Evolutionary conservation across 2,113 vertebrate species (phyloP).

Genomic region (Cyphomyrus discorhynchus): DNA sequence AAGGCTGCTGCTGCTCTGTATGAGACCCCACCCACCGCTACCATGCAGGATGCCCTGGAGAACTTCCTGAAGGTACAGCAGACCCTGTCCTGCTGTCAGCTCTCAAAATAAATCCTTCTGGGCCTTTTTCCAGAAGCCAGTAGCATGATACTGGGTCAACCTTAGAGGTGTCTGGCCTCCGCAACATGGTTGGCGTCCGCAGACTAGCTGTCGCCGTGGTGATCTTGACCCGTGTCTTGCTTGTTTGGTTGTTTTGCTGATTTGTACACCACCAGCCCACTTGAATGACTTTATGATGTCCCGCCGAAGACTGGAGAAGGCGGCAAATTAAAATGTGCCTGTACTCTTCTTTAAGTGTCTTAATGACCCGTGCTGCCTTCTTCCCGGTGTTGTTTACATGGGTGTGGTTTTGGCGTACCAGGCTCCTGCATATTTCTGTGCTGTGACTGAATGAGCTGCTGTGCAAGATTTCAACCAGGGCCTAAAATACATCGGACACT

Average conservation of each 20-base stretch:
- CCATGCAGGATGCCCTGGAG: conserved; percentile 75
- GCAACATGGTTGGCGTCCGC: neutral
- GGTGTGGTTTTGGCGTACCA: neutral
- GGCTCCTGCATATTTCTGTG: neutral
- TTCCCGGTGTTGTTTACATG: neutral
- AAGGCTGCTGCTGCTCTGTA: conserved; percentile 76
- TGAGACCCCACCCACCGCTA: conserved; percentile 64
- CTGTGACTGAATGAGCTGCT: neutral
- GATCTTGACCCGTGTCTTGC: neutral
- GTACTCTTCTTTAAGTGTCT: neutral
- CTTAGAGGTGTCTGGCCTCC: neutral
- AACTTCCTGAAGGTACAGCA: conserved; percentile 76
- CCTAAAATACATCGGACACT: neutral
- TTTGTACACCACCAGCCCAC: neutral
- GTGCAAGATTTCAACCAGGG: neutral
- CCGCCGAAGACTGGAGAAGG: neutral
- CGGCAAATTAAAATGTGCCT: neutral
- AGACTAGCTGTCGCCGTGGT: neutral
- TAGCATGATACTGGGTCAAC: neutral
- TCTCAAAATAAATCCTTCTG: no score
- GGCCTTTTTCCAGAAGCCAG: neutral
- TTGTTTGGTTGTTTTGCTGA: neutral
- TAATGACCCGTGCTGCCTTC: neutral
- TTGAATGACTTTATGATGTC: conserved; percentile 1
- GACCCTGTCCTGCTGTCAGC: no score